Evolutionary conservation across 2,888 invertebrate species (phyloP).

Genomic region (Mythimna pallens): DNA sequence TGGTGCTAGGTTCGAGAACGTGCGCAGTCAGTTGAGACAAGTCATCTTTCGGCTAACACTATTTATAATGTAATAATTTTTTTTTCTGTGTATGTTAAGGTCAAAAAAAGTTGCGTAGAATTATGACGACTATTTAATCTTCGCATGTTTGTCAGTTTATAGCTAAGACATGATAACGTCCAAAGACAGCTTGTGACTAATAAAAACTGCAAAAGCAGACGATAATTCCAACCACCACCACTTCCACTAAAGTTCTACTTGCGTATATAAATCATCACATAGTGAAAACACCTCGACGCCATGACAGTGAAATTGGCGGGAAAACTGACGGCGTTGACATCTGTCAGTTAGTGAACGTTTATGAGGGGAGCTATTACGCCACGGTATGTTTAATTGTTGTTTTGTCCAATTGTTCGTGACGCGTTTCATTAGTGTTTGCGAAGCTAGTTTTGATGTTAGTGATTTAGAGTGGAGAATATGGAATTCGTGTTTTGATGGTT

Average conservation of each 20-base stretch:
- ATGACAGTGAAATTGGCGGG: slow-evolving; percentile 74
- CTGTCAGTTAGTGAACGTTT: slow-evolving; percentile 74
- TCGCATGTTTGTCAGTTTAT: too few relatives aligned
- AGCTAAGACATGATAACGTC: too few relatives aligned
- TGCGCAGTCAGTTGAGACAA: too few relatives aligned
- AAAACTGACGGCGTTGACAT: slow-evolving; percentile 80
- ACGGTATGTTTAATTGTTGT: slow-evolving; percentile 71
- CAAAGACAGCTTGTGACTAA: too few relatives aligned
- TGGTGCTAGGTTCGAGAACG: too few relatives aligned
- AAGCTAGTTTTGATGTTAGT: slow-evolving; percentile 54
- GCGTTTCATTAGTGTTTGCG: slow-evolving; percentile 55
- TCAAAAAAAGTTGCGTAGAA: too few relatives aligned
- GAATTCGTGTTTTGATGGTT: slow-evolving; percentile 6
- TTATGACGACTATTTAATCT: too few relatives aligned
- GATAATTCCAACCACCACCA: slow-evolving; percentile 14
- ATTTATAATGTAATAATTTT: too few relatives aligned
- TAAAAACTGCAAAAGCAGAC: background rate
- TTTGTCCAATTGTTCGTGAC: slow-evolving; percentile 67
- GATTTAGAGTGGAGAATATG: slow-evolving; percentile 42
- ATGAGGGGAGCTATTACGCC: slow-evolving; percentile 72
- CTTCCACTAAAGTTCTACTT: slow-evolving; percentile 38
- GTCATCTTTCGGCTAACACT: too few relatives aligned
- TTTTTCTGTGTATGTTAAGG: too few relatives aligned
- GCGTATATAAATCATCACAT: slow-evolving; percentile 46
- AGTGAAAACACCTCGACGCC: slow-evolving; percentile 55